Evolutionary conservation across 2,888 invertebrate species (phyloP).

Genomic region (Stenodema calcarata): DNA sequence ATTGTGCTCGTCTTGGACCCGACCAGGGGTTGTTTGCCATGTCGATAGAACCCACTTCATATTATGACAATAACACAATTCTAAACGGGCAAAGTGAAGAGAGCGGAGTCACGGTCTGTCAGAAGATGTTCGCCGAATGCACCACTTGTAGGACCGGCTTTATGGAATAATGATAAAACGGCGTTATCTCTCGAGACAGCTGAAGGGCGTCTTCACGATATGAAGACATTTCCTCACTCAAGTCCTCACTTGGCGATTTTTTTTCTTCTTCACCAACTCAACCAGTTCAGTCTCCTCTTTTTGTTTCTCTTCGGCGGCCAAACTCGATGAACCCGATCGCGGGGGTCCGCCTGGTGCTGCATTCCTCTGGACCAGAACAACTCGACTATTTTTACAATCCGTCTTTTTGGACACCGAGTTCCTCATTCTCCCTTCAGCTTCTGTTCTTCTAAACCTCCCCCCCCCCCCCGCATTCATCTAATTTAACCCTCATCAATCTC

Average conservation of each 20-base stretch:
- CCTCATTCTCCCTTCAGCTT: neutral
- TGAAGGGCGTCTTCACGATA: no score
- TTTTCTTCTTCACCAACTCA: neutral
- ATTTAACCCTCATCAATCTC: no score
- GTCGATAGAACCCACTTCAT: no score
- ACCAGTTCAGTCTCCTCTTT: neutral
- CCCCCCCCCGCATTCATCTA: neutral
- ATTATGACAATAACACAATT: no score
- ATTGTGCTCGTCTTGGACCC: no score
- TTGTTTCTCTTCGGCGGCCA: neutral
- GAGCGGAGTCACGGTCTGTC: no score
- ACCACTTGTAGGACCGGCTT: no score
- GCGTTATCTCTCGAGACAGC: no score
- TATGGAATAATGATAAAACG: no score
- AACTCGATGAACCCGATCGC: slow-evolving; percentile 2
- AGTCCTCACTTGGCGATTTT: neutral
- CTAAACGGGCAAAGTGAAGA: no score
- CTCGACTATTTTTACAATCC: neutral
- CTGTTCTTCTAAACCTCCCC: neutral
- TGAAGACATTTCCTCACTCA: neutral
- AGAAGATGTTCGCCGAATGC: no score
- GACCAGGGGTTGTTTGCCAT: no score
- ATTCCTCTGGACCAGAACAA: neutral
- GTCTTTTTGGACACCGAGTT: neutral
- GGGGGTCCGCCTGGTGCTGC: neutral